phyloP scores from a whole-genome alignment of 2,113 vertebrate genomes.

The Labrus mixtus region DNA sequence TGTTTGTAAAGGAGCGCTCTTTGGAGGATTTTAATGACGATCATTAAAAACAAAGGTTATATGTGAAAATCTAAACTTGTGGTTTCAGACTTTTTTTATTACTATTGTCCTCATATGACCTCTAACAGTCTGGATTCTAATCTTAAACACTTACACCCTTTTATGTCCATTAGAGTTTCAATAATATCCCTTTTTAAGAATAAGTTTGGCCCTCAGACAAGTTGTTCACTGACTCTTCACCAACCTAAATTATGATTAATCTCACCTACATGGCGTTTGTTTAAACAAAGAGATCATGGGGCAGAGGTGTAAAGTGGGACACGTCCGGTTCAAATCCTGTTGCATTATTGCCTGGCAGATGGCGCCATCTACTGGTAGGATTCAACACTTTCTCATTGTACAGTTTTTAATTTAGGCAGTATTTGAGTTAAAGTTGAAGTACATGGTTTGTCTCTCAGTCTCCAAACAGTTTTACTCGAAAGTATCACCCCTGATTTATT shows the following conservation, averaged over 20 bases:
- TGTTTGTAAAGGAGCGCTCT: background rate
- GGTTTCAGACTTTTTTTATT: background rate
- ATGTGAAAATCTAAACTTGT: background rate
- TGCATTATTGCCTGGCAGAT: background rate
- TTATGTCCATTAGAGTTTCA: background rate
- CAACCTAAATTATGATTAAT: too few relatives aligned
- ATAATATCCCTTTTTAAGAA: background rate
- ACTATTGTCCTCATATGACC: constrained; percentile 19
- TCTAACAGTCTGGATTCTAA: too few relatives aligned
- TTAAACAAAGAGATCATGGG: background rate
- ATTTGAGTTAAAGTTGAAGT: rapidly evolving
- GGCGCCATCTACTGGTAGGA: constrained; percentile 28
- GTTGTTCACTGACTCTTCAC: background rate
- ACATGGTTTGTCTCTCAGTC: background rate
- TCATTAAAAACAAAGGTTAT: background rate
- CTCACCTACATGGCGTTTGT: background rate
- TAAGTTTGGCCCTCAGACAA: background rate
- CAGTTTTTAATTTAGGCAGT: background rate
- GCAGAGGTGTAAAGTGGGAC: background rate
- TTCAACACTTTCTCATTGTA: rapidly evolving
- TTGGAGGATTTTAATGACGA: too few relatives aligned
- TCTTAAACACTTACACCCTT: too few relatives aligned
- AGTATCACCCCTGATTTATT: too few relatives aligned
- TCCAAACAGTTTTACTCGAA: rapidly evolving
- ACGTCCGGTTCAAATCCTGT: background rate